Conservation (phyloP, 2,113 vertebrate genomes). For the Sciurus niger region DNA sequence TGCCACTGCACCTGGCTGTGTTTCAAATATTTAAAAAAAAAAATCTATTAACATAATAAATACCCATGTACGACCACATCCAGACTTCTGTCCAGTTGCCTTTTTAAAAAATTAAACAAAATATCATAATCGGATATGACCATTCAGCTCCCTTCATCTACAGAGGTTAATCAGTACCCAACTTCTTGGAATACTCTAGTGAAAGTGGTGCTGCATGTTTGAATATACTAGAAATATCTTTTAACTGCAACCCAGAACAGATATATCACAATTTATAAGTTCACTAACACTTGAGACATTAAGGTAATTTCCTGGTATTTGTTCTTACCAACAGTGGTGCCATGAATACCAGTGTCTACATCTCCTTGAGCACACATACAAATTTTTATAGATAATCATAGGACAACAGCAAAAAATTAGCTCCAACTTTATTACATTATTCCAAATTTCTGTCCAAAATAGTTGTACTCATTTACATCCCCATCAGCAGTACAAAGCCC, state of each 20-base stretch:
- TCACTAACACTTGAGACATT: not conserved
- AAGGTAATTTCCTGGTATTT: not conserved
- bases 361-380: accelerated
- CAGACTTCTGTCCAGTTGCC: not conserved
- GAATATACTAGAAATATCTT: not conserved
- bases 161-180: not conserved
- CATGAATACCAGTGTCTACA: not conserved
- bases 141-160: not conserved
- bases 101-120: slow-evolving; percentile 8
- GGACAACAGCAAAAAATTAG: not conserved
- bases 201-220: not conserved
- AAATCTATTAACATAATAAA: not conserved
- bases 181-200: not conserved
- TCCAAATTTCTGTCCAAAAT: slow-evolving; percentile 1
- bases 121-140: not conserved
- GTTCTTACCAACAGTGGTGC: not conserved
- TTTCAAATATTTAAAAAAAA: not conserved
- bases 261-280: not conserved
- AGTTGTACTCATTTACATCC: not conserved
- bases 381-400: not conserved
- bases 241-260: not conserved
- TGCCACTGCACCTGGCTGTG: too few relatives aligned
- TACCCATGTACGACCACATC: not conserved
- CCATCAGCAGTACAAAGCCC: not conserved
- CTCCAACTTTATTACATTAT: not conserved